These are phyloP conservation scores for Rhynchonycteris naso DNA, from an alignment of 2,797 vertebrate species.

Conservation along the genomic window DNA sequence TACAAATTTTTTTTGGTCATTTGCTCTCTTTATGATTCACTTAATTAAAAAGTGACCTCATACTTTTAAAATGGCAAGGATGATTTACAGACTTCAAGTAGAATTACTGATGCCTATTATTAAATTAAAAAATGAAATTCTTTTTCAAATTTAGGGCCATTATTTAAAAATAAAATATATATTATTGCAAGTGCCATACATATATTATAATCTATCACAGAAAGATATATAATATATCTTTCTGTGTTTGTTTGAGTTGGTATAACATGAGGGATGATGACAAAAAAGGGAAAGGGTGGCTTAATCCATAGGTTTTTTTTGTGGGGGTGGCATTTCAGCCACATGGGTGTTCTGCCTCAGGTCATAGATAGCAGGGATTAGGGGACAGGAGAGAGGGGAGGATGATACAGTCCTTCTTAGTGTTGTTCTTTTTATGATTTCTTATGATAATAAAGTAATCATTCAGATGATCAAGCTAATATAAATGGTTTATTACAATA, in stretches of 20 bases:
- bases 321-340: neutral
- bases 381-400: rapidly evolving
- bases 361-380: neutral
- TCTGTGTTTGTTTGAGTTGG: constrained; percentile 35
- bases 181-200: constrained; percentile 31
- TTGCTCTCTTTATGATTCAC: neutral
- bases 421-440: neutral
- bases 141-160: constrained; percentile 28
- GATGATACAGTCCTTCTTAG: neutral
- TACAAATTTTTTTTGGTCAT: neutral
- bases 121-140: constrained; percentile 49
- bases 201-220: constrained; percentile 48
- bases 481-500: neutral
- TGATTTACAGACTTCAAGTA: neutral
- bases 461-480: neutral
- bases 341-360: rapidly evolving
- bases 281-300: constrained; percentile 1
- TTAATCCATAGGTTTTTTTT: neutral
- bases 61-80: neutral
- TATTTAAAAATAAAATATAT: constrained; percentile 58
- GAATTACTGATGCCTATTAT: constrained; percentile 52
- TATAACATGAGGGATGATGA: neutral
- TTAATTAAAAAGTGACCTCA: neutral
- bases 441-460: neutral
- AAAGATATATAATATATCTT: too few relatives aligned